Evolutionary conservation across 2,113 vertebrate species (phyloP).

Genomic region (Triplophysa tibetana): DNA sequence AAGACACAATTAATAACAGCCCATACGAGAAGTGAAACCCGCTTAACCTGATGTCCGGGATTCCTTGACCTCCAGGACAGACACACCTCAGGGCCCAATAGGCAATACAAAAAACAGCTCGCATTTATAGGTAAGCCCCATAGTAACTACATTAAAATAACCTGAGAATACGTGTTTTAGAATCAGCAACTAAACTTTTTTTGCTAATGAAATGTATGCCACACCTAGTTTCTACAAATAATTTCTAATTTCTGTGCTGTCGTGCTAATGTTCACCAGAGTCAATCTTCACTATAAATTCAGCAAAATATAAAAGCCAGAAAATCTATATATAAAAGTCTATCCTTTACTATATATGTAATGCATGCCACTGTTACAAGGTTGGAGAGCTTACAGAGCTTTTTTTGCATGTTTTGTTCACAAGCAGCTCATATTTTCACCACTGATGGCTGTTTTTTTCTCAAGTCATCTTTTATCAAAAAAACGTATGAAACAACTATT

Average conservation of each 20-base stretch:
- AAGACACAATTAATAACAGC: slow-evolving; percentile 75
- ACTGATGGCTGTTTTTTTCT: not conserved
- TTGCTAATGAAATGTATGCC: not conserved
- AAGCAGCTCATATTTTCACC: not conserved
- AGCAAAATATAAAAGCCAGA: slow-evolving; percentile 69
- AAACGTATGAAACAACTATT: not conserved
- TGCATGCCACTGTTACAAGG: slow-evolving; percentile 64
- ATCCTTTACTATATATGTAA: slow-evolving; percentile 69
- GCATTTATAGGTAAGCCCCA: slow-evolving; percentile 1
- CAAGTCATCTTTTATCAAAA: slow-evolving; percentile 2
- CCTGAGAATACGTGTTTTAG: slow-evolving; percentile 35
- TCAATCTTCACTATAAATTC: slow-evolving; percentile 52
- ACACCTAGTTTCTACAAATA: not conserved
- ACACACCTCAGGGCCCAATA: slow-evolving; percentile 68
- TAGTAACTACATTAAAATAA: slow-evolving; percentile 32
- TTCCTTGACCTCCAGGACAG: slow-evolving; percentile 71
- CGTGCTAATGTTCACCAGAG: slow-evolving; percentile 46
- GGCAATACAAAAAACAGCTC: slow-evolving; percentile 57
- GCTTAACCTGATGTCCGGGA: slow-evolving; percentile 25
- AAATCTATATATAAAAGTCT: slow-evolving; percentile 69
- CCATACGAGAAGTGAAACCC: slow-evolving; percentile 75
- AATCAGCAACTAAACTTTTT: slow-evolving; percentile 28
- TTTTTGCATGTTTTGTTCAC: slow-evolving; percentile 56
- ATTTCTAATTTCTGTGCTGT: slow-evolving; percentile 30
- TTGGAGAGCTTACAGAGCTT: slow-evolving; percentile 47